Base-by-base conservation (phyloP, 2,113 vertebrate species). In the Ammodytes marinus region DNA sequence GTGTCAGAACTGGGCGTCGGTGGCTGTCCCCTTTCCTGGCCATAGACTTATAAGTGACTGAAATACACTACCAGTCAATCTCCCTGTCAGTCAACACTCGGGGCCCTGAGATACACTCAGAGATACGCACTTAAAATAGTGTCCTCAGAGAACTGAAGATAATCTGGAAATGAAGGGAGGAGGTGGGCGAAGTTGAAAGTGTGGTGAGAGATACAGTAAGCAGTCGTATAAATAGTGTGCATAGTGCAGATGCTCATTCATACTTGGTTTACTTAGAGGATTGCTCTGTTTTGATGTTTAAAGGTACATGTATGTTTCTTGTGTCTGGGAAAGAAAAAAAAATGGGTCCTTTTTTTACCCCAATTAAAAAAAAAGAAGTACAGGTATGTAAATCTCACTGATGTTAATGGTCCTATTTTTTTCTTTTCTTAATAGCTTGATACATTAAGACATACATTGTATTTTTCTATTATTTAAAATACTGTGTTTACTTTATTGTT, bases 1-100 rank as follows among this genome's bases (percentile, higher is more conserved):
- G 10, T 94, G 89, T 17, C 96, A 94, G 0, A 94, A 94, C 88
- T 66, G 76, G 77, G 53, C 92, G 0, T 88, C 88, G n/a, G 79
- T 77, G 27, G 6, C 87, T 75, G 0, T 76, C 92, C 72, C 87
- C 55, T 80, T 70, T 90, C 70, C 79, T 73, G 83, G 35, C 5
- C 17, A 68, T 46, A 55, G 78, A 80, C 47, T 79, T 68, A 75
- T 59, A 60, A 8, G 75, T 12, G 10, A 83, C 45, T 35, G 69
- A 74, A 42, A 77, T 80, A 64, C 42, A 39, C 40, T 46, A 64
- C 11, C 83, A 83, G 79, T 95, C 15, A 2, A 95, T 96, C 54
- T 89, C 87, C 39, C 49, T 2, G 43, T 40, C 49, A 8, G 40
- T 42, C 12, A 1, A 14, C 17, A 35, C 53, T 45, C 80, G 59